A percentile compares a stretch with the other conserved stretches of the same genome.
Conservation (phyloP, 2,797 vertebrate species). For the Esox masquinongy region DNA sequence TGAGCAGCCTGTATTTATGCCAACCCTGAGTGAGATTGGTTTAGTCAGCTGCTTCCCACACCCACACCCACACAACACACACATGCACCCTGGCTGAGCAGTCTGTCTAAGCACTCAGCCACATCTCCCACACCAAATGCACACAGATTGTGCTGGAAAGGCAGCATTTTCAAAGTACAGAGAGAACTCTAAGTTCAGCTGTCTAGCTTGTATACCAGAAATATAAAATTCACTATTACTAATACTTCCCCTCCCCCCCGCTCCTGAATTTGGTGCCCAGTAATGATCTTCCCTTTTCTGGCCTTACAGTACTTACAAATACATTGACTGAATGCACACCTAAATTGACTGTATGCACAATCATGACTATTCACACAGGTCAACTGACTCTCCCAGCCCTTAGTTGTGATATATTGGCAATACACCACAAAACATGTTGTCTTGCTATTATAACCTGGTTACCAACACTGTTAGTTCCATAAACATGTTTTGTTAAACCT, state of each 20-base stretch:
- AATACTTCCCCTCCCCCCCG: not conserved
- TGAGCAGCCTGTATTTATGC: too few species aligned
- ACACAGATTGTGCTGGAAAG: constrained; percentile 22
- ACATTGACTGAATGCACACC: too few species aligned
- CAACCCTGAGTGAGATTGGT: not conserved
- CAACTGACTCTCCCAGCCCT: too few species aligned
- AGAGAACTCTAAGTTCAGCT: constrained; percentile 4
- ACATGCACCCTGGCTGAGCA: constrained; percentile 4
- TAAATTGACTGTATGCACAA: too few species aligned
- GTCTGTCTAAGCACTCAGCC: constrained; percentile 13
- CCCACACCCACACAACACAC: not conserved
- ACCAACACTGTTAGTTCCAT: too few species aligned
- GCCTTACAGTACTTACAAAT: not conserved
- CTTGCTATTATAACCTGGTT: too few species aligned
- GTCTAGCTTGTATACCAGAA: constrained; percentile 2
- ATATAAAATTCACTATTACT: not conserved
- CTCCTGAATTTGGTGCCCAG: not conserved
- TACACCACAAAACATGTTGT: too few species aligned
- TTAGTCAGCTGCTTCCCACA: not conserved
- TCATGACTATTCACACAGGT: too few species aligned
- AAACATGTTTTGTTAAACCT: too few species aligned
- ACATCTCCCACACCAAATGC: constrained; percentile 14
- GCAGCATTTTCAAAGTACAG: constrained; percentile 1
- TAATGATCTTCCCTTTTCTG: not conserved
- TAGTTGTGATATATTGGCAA: too few species aligned